Base-by-base conservation (phyloP, 2,797 vertebrate genomes). In the Melanogrammus aeglefinus region DNA sequence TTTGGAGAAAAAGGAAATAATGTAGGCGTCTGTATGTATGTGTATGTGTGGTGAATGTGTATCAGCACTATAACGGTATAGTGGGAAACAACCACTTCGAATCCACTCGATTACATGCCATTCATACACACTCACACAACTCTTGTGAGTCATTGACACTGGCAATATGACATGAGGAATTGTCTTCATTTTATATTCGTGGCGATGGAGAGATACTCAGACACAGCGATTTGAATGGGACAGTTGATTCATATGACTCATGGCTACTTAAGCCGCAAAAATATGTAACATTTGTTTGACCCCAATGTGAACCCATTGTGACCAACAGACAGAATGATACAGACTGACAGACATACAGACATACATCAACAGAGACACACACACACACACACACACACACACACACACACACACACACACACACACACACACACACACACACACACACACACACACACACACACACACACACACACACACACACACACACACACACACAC, bases 131-230 rank as follows among this genome's bases (percentile, higher is more conserved):
- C 73, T 41, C 73, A 31, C 73, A 47, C 73, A 75, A 27, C 63
- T 24, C 12, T 4, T 27, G 14, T 69, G 63, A 69, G 63, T 27
- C 63, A 69, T 69, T 69, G 63, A 41, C 31, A 75, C 75, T 2
- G 74, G 75, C 79, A 80, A 35, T 76, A 29, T 66, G 82, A 82
- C 80, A 81, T 83, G 80, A 87, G 85, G 77, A 82, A 83, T 85
- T 78, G 83, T 84, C 80, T 75, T 80, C 63, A 77, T 85, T 74
- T 78, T 33, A 79, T 75, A 69, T 83, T 80, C 83, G 79, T 83
- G 71, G 69, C 75, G 82, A 80, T 70, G 79, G 76, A 83, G 79
- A 81, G 83, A 86, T 80, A 86, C 82, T 83, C 77, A 87, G 81
- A 84, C 77, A 29, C 47, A 57, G 47, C 7, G n/a, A 24, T 63